These are phyloP conservation scores for Frankliniella intonsa DNA, from an alignment of 2,888 invertebrate genomes.

Conservation along the genomic window DNA sequence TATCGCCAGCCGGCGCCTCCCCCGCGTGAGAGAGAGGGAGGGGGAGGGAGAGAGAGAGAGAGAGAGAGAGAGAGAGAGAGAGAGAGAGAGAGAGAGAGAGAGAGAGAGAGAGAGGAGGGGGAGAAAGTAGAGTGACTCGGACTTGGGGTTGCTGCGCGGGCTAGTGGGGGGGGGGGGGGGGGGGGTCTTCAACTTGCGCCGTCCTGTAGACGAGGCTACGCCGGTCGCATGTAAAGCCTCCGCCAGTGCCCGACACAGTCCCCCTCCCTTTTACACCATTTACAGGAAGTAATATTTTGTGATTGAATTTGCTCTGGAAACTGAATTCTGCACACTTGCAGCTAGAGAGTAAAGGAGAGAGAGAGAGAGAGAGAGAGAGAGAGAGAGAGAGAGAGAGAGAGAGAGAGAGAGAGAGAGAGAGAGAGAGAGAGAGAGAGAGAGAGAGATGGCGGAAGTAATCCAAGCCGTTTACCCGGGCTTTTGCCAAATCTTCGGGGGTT, in stretches of 20 bases:
- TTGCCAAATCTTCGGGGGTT: neutral
- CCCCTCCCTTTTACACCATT: neutral
- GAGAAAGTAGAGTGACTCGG: no score
- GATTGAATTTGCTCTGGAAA: neutral
- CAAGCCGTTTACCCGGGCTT: neutral
- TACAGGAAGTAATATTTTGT: neutral
- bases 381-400: neutral
- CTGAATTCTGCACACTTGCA: no score
- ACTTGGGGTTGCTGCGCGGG: no score
- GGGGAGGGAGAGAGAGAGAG: neutral
- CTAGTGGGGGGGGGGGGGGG: neutral
- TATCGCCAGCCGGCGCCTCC: conserved; percentile 15
- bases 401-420: neutral
- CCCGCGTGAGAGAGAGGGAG: neutral
- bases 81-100: neutral
- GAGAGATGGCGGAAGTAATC: conserved; percentile 1
- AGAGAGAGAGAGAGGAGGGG: neutral
- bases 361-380: neutral
- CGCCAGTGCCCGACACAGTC: neutral
- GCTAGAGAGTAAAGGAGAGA: no score
- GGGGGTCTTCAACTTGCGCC: neutral
- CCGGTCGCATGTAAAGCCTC: neutral
- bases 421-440: neutral
- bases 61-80: neutral
- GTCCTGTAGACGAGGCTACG: neutral